Evolutionary conservation across 1,140 invertebrate genomes (phyloP).

Genomic region (Lepidurus arcticus): DNA sequence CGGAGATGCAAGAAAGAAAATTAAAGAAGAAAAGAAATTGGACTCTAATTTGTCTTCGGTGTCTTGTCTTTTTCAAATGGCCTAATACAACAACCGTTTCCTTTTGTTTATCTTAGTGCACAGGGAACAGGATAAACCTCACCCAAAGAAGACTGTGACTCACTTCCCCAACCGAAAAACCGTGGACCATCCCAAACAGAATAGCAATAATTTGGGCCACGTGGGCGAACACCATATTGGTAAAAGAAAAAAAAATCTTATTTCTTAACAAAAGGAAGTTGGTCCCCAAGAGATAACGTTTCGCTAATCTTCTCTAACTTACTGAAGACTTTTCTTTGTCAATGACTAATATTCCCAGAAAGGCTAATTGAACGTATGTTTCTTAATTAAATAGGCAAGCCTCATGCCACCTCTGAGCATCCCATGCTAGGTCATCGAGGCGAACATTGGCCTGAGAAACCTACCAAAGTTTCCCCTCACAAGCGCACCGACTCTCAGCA

Average conservation of each 20-base stretch:
- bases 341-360: background rate
- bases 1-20: no score
- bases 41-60: no score
- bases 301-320: background rate
- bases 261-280: background rate
- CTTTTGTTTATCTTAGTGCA: background rate
- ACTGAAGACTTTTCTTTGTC: background rate
- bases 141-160: conserved; percentile 4
- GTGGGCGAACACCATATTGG: background rate
- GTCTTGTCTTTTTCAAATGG: no score
- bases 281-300: background rate
- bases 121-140: conserved; percentile 4
- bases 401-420: background rate
- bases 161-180: conserved; percentile 1
- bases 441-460: background rate
- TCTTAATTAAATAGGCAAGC: conserved; percentile 10
- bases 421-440: conserved; percentile 1
- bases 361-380: background rate
- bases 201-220: background rate
- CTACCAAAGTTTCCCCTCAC: background rate
- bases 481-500: background rate
- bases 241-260: background rate
- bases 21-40: no score
- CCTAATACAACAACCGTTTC: background rate
- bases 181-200: background rate